phyloP scores from a whole-genome alignment of 1,140 invertebrate genomes.

The Apis laboriosa region DNA sequence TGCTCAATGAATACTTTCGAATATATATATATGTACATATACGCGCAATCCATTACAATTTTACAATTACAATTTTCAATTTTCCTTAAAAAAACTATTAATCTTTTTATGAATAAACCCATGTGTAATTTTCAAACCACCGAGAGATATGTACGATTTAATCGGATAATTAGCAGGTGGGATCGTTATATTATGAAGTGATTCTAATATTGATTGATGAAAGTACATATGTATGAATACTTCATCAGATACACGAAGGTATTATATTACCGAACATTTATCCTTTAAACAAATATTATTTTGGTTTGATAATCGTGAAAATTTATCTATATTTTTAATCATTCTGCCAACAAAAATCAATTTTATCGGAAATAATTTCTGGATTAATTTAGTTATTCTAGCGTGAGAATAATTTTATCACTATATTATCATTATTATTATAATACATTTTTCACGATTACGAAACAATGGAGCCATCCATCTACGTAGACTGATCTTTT shows the following conservation, averaged over 20 bases:
- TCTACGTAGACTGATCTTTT: constrained; percentile 43
- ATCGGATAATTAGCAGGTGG: constrained; percentile 10
- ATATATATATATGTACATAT: no score
- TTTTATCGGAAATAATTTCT: constrained; percentile 33
- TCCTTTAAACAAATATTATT: constrained; percentile 1
- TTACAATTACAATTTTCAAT: neutral
- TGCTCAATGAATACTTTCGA: no score
- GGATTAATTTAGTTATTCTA: neutral
- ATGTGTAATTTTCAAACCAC: neutral
- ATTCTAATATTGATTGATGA: constrained; percentile 1
- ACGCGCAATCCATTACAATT: no score
- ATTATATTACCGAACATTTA: constrained; percentile 15
- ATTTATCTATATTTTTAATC: constrained; percentile 35
- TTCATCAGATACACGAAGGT: neutral
- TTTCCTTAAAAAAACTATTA: no score
- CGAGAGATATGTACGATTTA: neutral
- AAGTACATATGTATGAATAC: neutral
- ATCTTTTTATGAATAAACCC: no score
- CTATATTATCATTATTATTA: no score
- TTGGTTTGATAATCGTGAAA: neutral
- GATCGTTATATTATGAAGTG: neutral
- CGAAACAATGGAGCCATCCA: constrained; percentile 53
- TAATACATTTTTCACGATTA: constrained; percentile 24
- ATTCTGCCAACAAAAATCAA: neutral
- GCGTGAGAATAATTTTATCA: neutral